Base-by-base conservation (phyloP, 2,797 vertebrate genomes). In the Sebastes vulpes region DNA sequence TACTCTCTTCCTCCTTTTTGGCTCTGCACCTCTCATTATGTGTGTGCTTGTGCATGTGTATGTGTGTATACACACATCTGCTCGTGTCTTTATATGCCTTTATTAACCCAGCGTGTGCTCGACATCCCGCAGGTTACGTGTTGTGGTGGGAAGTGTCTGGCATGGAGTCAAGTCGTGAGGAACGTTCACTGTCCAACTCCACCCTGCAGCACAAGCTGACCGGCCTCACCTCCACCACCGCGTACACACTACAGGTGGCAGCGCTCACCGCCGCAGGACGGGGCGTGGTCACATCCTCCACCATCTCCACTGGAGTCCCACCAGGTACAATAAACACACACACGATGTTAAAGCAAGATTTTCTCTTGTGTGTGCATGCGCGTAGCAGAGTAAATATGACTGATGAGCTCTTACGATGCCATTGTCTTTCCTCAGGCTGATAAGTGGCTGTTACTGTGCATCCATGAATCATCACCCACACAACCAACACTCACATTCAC, bases 281-380 rank as follows among this genome's bases (percentile, higher is more conserved):
- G 0, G 98, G 98, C 4, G 83, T 88, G 73, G 83, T 94, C 78
- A 97, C 97, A 0, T 96, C 97, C 4, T 97, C 98, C 76, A 97
- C 97, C 87, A 98, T 99, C 90, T 98, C 98, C 28, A 99, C 98
- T 0, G 98, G 98, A 14, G 98, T 99, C 42, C 98, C 98, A 42
- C 98, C 98, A 97, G 98, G 98, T 99, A 72, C 88, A 91, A 90
- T 58, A 75, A 65, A 79, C 23, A 56, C 11, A 28, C 48, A 35
- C 73, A 52, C 31, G 66, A 59, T 68, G 66, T 48, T 58, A 35
- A 77, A 50, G 70, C 42, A 53, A 18, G 42, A 23, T 50, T 67
- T 74, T 69, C 16, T 12, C 38, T 26, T 52, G 25, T 57, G 12
- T 63, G 12, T 72, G 25, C 12, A 7, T 18, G 26, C 23, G 57